Evolutionary conservation across 2,113 vertebrate genomes (phyloP).

Genomic region (Lasiurus cinereus): DNA sequence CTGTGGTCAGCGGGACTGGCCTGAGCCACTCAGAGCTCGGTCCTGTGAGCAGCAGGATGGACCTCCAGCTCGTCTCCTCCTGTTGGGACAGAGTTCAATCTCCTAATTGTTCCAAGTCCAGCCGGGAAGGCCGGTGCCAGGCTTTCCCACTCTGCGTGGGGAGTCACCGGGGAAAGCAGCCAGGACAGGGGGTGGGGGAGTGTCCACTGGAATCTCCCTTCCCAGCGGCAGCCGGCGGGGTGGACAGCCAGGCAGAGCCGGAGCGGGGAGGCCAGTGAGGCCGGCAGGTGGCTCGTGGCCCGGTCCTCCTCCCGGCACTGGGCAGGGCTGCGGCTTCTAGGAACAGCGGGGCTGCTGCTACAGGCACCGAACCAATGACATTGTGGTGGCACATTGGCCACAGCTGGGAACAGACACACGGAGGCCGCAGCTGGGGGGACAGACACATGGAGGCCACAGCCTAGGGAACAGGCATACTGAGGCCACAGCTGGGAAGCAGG

Average conservation of each 20-base stretch:
- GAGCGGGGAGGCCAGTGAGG: constrained; percentile 8
- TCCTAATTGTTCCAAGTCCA: not conserved
- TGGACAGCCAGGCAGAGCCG: not conserved
- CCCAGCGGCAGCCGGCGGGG: not conserved
- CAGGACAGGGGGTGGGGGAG: not conserved
- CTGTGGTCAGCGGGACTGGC: not conserved
- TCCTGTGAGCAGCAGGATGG: not conserved
- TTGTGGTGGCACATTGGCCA: not conserved
- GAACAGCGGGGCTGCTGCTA: not conserved
- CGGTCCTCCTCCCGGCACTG: not conserved
- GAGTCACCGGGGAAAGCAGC: not conserved
- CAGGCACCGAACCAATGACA: not conserved
- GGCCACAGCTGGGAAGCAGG: not conserved
- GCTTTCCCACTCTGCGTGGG: not conserved
- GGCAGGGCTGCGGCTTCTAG: constrained; percentile 57
- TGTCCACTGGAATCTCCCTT: not conserved
- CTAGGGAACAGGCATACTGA: too few relatives aligned
- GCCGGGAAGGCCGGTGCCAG: not conserved
- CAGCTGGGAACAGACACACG: too few relatives aligned
- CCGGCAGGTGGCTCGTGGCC: constrained; percentile 57
- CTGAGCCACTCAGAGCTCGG: not conserved
- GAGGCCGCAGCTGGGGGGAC: too few relatives aligned
- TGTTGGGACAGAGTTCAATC: not conserved
- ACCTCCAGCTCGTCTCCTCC: not conserved
- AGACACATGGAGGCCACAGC: not conserved